A percentile compares a stretch with the other conserved stretches of the same genome.
These are phyloP conservation scores for Protonibea diacanthus DNA, from an alignment of 2,797 vertebrate species.

Conservation along the genomic window DNA sequence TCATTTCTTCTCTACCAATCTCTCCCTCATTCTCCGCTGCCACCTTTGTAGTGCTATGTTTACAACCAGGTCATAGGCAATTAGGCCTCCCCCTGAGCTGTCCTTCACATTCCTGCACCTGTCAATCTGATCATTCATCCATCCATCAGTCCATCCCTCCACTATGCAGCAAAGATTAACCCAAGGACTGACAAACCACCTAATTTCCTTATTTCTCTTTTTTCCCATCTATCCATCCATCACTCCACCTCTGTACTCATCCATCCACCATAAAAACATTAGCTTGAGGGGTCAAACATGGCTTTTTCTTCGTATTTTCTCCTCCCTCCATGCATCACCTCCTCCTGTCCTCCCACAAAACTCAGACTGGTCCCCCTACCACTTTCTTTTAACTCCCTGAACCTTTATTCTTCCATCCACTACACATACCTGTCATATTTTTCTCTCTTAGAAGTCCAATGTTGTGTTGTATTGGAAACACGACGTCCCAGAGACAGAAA, in stretches of 20 bases:
- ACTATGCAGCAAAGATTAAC: conserved; percentile 46
- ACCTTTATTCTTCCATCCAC: conserved; percentile 5
- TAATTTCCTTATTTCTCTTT: conserved; percentile 41
- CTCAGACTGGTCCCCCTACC: neutral
- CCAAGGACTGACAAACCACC: conserved; percentile 55
- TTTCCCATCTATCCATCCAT: conserved; percentile 33
- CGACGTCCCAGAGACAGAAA: conserved; percentile 6
- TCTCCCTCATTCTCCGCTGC: conserved; percentile 40
- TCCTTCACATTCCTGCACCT: conserved; percentile 48
- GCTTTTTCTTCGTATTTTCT: conserved; percentile 20
- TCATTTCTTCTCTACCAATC: conserved; percentile 42
- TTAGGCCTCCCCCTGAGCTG: conserved; percentile 59
- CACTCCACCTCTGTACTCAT: conserved; percentile 32
- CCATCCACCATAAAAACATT: conserved; percentile 42
- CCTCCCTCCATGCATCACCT: neutral
- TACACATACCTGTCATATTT: neutral
- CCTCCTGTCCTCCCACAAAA: conserved; percentile 12
- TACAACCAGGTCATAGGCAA: conserved; percentile 69
- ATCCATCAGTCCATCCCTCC: conserved; percentile 50
- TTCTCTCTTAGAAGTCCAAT: conserved; percentile 11
- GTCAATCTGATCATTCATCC: conserved; percentile 40
- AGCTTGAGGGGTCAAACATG: conserved; percentile 36
- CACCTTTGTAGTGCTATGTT: conserved; percentile 48
- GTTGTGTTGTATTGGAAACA: conserved; percentile 37
- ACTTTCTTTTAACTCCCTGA: conserved; percentile 21